Base-by-base conservation (phyloP, 2,888 invertebrate genomes). In the Stegana nigrithorax region DNA sequence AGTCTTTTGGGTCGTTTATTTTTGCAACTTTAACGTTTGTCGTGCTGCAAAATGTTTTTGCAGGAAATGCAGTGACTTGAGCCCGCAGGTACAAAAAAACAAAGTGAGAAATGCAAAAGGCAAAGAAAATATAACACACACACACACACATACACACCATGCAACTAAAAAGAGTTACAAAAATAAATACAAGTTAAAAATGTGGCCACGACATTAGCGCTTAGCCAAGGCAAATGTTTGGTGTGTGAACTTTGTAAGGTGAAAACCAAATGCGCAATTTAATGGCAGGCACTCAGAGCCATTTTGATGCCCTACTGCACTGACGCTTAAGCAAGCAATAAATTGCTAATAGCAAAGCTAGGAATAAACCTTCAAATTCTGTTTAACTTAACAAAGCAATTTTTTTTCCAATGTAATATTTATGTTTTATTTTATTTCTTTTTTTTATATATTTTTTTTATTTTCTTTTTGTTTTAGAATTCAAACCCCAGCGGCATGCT, bases 181-280 rank as follows among this genome's bases (percentile, higher is more conserved):
- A 36, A 55, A 7, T 21, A 32, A 55, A 32, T 36, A 21, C 36
- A 36, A 32, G 32, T 55, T 3, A 55, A 55, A 23, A 59, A 59
- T 29, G 27, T 47, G 47, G 27, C 47, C 59, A 59, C 59, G 59
- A 47, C 45, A 59, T 59, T 45, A 59, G 29, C 7, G 14, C 51
- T 17, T 14, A 25, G 23, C 59, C 59, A 59, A 59, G 59, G 59
- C 59, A 27, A 59, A 21, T 21, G n/a, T 23, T 47, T 55, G 17
- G 10, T 26, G 17, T 12, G 39, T 12, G 32, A 21, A 19, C 5
- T 4, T 29, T 36, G 21, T 6, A 19, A 23, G 19, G n/a, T 2
- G 23, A 51, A 51, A 51, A 39, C 5, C 12, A n/a, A 39, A 39
- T n/a, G n/a, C n/a, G n/a, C n/a, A n/a, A n/a, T n/a, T n/a, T n/a